Base-by-base conservation (phyloP, 2,888 invertebrate species). In the Sphaeridia pumilis region DNA sequence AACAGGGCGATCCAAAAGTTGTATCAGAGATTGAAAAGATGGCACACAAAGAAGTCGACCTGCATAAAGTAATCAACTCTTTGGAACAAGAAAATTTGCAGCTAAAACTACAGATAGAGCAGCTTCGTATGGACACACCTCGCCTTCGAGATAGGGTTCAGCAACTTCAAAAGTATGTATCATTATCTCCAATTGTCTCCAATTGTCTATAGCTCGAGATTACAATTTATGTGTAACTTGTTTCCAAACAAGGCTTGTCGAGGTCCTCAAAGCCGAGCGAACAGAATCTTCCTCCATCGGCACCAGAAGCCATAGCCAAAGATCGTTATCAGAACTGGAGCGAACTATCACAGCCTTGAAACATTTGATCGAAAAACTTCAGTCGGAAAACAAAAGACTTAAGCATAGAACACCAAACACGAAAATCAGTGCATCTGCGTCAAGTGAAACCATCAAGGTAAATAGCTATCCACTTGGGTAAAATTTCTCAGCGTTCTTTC, bases 1-100 rank as follows among this genome's bases (percentile, higher is more conserved):
- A n/a, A n/a, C 28, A 52, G 76, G 77, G 77, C 1, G 75, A 76
- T 59, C 74, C 75, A 55, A 69, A 72, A 14, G 66, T 77, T 25
- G 72, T 76, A 1, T 72, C 74, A 1, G 76, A 78, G 65, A 74
- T 78, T 50, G 76, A 78, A 64, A 73, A 70, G 53, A 66, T 75
- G 12, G 70, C 77, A 48, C 76, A 76, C 5, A 76, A 77, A 64
- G 77, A 77, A 47, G 75, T 77, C 10, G 72, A 75, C 1, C 69
- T 76, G 14, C 75, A 78, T 67, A 81, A 80, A 59, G 74, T 76
- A 55, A 80, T 83, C 65, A 70, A 83, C 17, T 75, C 78, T 17
- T 67, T 84, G 46, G 83, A 84, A 66, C 78, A 82, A 42, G 82
- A 81, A 66, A 84, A 82, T 67, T 72, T 84, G 44, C 81, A 83